Evolutionary conservation across 1,140 invertebrate genomes (phyloP), one percentile per base, ranked within the genome.

Genomic region (Dendroctonus ponderosae): DNA sequence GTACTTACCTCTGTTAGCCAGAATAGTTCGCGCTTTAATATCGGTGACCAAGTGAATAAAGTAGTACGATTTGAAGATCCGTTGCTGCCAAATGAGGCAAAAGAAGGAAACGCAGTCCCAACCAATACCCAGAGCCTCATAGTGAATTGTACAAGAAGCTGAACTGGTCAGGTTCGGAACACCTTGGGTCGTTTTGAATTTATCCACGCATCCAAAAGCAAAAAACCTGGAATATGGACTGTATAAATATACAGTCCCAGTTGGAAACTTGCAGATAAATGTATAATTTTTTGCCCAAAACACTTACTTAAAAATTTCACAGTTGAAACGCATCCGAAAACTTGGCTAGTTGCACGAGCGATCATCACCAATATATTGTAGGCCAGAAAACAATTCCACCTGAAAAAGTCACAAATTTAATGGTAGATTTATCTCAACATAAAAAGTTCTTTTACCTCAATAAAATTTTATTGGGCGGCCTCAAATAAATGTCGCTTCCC

Each of bases 121-220:
- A 0, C 12, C 59, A 5, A 57, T 3, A 5, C 60, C 66, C 39
- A 68, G 15, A 5, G 2, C 15, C 7, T 56, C 37, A 14, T 49
- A 4, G 5, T 38, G 9, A 1, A 51, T 39, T 6, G 26, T 5
- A 40, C 66, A 68, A 6, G 7, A 42, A 12, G 37, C 6, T 1
- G 26, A 12, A 38, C 0, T 11, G 8, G 49, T 38, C n/a, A 68
- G 15, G 11, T 61, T 49, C n/a, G 66, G 43, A 15, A 62, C 52
- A 12, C n/a, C 26, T 14, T 44, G 11, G 6, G 42, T 49, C 43
- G 46, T 51, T 14, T 42, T 44, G 40, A 41, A 61, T 26, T 63
- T 57, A 38, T 68, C 66, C 12, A 62, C 66, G 14, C 66, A 68
- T n/a, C 59, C 66, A 42, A 68, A 11, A n/a, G 66, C 14, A 40